phyloP scores from a whole-genome alignment of 2,113 vertebrate species.

The Salminus brasiliensis region DNA sequence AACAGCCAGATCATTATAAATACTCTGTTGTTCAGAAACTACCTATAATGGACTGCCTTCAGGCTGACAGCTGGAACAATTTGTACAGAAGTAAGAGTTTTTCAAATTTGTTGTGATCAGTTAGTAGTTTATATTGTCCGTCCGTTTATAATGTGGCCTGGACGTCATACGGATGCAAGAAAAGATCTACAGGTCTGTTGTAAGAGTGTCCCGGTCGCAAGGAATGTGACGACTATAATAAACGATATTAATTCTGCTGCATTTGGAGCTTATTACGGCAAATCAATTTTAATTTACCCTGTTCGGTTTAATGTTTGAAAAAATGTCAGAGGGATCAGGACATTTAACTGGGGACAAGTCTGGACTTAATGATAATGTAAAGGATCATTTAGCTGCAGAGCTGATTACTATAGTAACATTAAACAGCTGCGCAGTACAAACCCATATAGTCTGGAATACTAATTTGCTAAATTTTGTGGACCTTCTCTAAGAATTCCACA shows the following conservation, averaged over 20 bases:
- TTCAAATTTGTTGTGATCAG: not conserved
- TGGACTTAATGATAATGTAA: slow-evolving; percentile 15
- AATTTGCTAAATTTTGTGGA: slow-evolving; percentile 18
- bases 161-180: not conserved
- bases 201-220: not conserved
- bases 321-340: not conserved
- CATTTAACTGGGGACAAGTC: not conserved
- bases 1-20: slow-evolving; percentile 34
- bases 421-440: not conserved
- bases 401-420: slow-evolving; percentile 21
- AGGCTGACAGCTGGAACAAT: not conserved
- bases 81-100: not conserved
- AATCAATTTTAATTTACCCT: slow-evolving; percentile 21
- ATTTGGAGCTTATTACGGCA: not conserved
- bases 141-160: not conserved
- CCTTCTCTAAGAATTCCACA: not conserved
- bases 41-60: not conserved
- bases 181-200: not conserved
- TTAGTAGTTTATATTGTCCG: not conserved
- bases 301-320: not conserved
- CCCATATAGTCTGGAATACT: slow-evolving; percentile 10
- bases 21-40: slow-evolving; percentile 34
- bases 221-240: not conserved
- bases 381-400: not conserved
- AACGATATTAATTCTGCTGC: not conserved